A percentile compares a stretch with the other conserved stretches of the same genome.
Conservation (phyloP, 1,140 invertebrate genomes). For the Drosophila ananassae region DNA sequence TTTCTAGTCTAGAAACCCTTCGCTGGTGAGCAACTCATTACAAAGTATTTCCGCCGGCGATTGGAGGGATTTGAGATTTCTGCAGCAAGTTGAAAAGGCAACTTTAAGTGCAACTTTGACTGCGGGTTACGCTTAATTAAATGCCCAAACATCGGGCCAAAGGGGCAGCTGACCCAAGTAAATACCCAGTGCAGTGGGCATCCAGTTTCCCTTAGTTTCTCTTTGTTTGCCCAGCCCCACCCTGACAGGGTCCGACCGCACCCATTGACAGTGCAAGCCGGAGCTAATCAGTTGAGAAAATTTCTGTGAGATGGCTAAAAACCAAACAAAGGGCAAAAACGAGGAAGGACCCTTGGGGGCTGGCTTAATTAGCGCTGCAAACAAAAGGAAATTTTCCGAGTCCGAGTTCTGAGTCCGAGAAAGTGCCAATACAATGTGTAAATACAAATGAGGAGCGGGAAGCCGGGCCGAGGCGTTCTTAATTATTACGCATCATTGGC, state of each 20-base stretch:
- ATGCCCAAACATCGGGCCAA: constrained; percentile 58
- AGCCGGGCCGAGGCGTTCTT: constrained; percentile 34
- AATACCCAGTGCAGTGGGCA: constrained; percentile 36
- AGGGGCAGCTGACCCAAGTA: constrained; percentile 47
- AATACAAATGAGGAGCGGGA: constrained; percentile 56
- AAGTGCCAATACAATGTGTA: constrained; percentile 77
- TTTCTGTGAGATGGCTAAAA: constrained; percentile 52
- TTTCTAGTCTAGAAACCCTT: constrained; percentile 2
- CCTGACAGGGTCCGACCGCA: not conserved
- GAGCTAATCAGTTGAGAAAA: constrained; percentile 78
- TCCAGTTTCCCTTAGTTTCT: constrained; percentile 15
- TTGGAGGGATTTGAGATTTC: constrained; percentile 66
- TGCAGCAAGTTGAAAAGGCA: constrained; percentile 50
- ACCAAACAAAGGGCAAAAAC: constrained; percentile 56
- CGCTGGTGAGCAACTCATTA: constrained; percentile 53
- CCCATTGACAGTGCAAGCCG: constrained; percentile 69
- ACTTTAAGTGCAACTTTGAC: constrained; percentile 70
- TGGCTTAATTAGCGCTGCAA: constrained; percentile 70
- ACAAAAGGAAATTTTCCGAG: constrained; percentile 57
- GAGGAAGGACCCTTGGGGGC: constrained; percentile 54
- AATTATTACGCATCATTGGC: constrained; percentile 65
- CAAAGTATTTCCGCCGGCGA: constrained; percentile 59
- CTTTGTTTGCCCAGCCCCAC: constrained; percentile 33
- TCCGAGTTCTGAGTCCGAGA: constrained; percentile 28
- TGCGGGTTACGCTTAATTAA: constrained; percentile 73